Base-by-base conservation (phyloP, 2,797 vertebrate species). In the Masticophis lateralis region DNA sequence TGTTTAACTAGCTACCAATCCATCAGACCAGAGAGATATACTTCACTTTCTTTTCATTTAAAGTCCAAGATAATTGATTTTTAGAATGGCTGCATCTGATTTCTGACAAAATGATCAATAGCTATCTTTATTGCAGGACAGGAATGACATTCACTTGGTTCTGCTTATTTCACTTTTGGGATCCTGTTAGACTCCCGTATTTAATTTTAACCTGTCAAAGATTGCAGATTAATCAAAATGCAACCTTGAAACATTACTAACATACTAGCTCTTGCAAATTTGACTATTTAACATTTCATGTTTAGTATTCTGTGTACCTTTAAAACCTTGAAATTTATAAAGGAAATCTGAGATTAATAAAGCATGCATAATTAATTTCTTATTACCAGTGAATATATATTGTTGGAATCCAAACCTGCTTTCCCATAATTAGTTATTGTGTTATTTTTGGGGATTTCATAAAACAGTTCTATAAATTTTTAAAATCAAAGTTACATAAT, bases 181-280 rank as follows among this genome's bases (percentile, higher is more conserved):
- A 69, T 63, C 57, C 47, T 74, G 63, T 86, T 89, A 32, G 90
- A 59, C 3, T 88, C 92, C 12, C 53, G 47, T 22, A 60, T 95
- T 92, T 93, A 88, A 86, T 57, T 94, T 93, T 89, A 37, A 57
- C 93, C 79, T 93, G 59, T 28, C 83, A 93, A 28, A 93, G 90
- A 93, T 13, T 37, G 32, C 5, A 90, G 3, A 88, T 83, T 83
- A 43, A 92, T 87, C 56, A 87, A 93, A 90, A 57, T 55, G n/a
- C 51, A 57, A 43, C 47, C 79, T 14, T 56, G 32, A 18, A 91
- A 0, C 66, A 27, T 25, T 47, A 28, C 92, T 92, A 91, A 0
- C 37, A 4, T 47, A 90, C 51, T 94, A 86, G 91, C 94, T 94
- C 87, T 94, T 92, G 22, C 1, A 53, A 92, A 20, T 37, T 88